Conservation (phyloP, 2,888 invertebrate species). For the Polydrusus cervinus region DNA sequence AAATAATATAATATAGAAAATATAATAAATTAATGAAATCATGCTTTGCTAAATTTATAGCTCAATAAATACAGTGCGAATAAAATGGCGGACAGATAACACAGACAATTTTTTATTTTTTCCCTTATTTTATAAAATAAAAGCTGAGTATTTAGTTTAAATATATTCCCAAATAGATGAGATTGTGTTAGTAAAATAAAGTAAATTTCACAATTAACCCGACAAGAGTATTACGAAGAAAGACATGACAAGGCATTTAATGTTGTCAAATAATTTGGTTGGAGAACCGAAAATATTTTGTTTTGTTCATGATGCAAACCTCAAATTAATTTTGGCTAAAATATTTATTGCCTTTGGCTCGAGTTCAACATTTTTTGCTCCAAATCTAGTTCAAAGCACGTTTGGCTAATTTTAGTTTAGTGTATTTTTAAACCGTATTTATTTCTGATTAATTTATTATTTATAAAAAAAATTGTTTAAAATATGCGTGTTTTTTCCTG, state of each 20-base stretch:
- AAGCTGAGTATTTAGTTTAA: no score
- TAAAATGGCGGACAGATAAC: no score
- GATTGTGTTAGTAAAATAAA: no score
- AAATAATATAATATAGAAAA: slow-evolving; percentile 24
- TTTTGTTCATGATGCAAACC: slow-evolving; percentile 11
- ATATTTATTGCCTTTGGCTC: slow-evolving; percentile 13
- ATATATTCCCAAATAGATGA: no score
- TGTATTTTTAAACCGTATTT: slow-evolving; percentile 12
- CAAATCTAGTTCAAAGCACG: slow-evolving; percentile 26
- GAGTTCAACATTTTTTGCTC: slow-evolving; percentile 9
- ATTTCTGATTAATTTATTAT: slow-evolving; percentile 2
- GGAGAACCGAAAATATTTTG: background rate
- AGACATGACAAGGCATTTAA: no score
- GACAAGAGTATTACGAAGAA: no score
- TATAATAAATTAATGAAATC: slow-evolving; percentile 29
- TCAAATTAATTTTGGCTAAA: slow-evolving; percentile 2
- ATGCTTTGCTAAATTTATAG: slow-evolving; percentile 19
- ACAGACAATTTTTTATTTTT: slow-evolving; percentile 6
- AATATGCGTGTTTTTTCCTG: background rate
- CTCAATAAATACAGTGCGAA: no score
- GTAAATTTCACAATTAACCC: no score
- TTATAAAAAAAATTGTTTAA: background rate
- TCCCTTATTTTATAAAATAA: background rate
- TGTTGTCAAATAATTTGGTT: no score
- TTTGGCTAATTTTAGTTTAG: slow-evolving; percentile 2